These are phyloP conservation scores for Drosophila paucipuncta DNA, from an alignment of 2,888 invertebrate genomes.

Conservation along the genomic window DNA sequence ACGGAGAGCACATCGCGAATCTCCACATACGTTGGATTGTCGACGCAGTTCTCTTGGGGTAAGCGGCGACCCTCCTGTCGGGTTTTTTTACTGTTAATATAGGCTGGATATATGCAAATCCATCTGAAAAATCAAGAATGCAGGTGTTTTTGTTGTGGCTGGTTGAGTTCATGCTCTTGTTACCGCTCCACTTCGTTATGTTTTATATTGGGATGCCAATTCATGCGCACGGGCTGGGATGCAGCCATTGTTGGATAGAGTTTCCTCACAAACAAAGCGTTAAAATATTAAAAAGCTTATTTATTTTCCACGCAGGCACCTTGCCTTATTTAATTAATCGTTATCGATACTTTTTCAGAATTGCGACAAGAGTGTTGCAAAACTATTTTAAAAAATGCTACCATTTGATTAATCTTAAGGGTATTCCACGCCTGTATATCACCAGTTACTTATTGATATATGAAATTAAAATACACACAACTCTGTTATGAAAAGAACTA, in stretches of 20 bases:
- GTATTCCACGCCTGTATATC: background rate
- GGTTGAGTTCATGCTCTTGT: constrained; percentile 11
- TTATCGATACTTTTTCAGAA: constrained; percentile 12
- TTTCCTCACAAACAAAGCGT: constrained; percentile 20
- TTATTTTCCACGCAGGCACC: constrained; percentile 74
- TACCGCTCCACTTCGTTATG: constrained; percentile 93
- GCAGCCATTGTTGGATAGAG: constrained; percentile 84
- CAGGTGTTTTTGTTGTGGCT: constrained; percentile 22
- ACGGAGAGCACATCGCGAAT: constrained; percentile 96
- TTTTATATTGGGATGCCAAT: constrained; percentile 91
- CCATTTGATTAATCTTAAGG: background rate
- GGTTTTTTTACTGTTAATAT: constrained; percentile 97
- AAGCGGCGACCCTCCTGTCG: constrained; percentile 95
- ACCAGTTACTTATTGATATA: background rate
- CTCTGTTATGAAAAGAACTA: background rate
- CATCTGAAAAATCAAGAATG: constrained; percentile 87
- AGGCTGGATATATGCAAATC: constrained; percentile 98
- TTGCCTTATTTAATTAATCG: constrained; percentile 34
- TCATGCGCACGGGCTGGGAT: constrained; percentile 86
- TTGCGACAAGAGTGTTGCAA: constrained; percentile 1
- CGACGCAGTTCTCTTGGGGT: constrained; percentile 93
- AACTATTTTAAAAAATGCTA: background rate
- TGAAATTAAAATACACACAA: background rate
- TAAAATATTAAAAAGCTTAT: constrained; percentile 26
- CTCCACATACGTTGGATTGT: constrained; percentile 97